Conservation (phyloP, 2,797 vertebrate species). For the Hirundo rustica region DNA sequence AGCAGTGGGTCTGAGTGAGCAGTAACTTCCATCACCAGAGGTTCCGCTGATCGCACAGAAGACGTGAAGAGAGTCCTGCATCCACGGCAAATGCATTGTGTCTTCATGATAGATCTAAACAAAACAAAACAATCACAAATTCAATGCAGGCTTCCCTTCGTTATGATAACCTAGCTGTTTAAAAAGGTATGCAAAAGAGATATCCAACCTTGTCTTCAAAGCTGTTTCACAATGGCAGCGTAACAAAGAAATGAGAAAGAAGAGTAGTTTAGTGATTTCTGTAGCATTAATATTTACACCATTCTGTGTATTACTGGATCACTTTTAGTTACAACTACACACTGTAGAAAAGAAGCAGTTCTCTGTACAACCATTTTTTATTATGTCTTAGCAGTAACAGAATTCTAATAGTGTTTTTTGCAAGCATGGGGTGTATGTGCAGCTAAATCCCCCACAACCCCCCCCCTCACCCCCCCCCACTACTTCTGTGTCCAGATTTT, state of each 20-base stretch:
- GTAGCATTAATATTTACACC: not conserved
- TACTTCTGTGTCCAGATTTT: not conserved
- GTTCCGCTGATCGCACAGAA: constrained; percentile 95
- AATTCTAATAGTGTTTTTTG: not conserved
- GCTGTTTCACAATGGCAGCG: constrained; percentile 82
- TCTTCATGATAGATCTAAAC: constrained; percentile 91
- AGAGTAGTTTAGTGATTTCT: constrained; percentile 59
- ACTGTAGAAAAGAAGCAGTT: not conserved
- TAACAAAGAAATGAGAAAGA: constrained; percentile 75
- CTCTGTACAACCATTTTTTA: not conserved
- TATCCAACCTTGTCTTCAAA: constrained; percentile 86
- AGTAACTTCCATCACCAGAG: constrained; percentile 80
- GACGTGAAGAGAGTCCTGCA: constrained; percentile 92
- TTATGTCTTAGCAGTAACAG: not conserved
- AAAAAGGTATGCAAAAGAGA: constrained; percentile 66
- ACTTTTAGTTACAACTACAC: not conserved
- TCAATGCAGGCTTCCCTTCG: not conserved
- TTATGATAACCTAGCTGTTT: not conserved
- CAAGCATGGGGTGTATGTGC: accelerated
- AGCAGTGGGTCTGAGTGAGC: constrained; percentile 68
- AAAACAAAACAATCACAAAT: constrained; percentile 3
- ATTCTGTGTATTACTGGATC: not conserved
- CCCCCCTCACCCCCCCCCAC: too few relatives aligned
- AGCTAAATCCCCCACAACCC: not conserved
- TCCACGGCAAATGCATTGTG: constrained; percentile 84